phyloP scores from a whole-genome alignment of 2,888 invertebrate genomes.

The Ornithoptera alexandrae region DNA sequence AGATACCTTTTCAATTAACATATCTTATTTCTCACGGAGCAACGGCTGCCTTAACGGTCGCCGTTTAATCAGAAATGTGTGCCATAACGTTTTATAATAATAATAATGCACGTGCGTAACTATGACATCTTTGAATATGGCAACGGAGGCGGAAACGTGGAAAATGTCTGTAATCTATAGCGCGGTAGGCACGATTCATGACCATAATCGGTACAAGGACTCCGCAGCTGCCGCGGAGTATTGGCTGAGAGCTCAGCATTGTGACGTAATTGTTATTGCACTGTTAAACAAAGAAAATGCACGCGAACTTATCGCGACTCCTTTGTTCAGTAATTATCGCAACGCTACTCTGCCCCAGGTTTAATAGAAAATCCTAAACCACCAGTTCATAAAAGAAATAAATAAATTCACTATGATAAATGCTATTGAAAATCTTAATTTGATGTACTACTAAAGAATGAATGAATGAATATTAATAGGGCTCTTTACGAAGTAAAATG shows the following conservation, averaged over 20 bases:
- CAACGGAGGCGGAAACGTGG: conserved; percentile 73
- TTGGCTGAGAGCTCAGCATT: conserved; percentile 69
- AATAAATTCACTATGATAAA: too few relatives aligned
- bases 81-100: conserved; percentile 39
- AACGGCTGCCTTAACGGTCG: conserved; percentile 33
- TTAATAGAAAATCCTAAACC: neutral
- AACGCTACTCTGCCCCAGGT: neutral
- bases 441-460: too few relatives aligned
- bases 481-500: too few relatives aligned
- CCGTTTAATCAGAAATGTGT: conserved; percentile 34
- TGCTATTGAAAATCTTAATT: too few relatives aligned
- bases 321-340: conserved; percentile 32
- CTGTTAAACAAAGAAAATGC: conserved; percentile 70
- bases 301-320: conserved; percentile 40
- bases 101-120: conserved; percentile 60
- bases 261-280: conserved; percentile 71
- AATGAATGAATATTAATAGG: too few relatives aligned
- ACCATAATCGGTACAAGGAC: conserved; percentile 78
- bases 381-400: neutral
- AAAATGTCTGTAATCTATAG: conserved; percentile 75
- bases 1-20: conserved; percentile 28
- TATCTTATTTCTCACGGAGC: conserved; percentile 24
- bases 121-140: conserved; percentile 76
- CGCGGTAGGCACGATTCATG: conserved; percentile 73
- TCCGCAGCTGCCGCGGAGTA: conserved; percentile 75